These are phyloP conservation scores for Nannospalax galili DNA, from an alignment of 2,113 vertebrate species.

Conservation along the genomic window DNA sequence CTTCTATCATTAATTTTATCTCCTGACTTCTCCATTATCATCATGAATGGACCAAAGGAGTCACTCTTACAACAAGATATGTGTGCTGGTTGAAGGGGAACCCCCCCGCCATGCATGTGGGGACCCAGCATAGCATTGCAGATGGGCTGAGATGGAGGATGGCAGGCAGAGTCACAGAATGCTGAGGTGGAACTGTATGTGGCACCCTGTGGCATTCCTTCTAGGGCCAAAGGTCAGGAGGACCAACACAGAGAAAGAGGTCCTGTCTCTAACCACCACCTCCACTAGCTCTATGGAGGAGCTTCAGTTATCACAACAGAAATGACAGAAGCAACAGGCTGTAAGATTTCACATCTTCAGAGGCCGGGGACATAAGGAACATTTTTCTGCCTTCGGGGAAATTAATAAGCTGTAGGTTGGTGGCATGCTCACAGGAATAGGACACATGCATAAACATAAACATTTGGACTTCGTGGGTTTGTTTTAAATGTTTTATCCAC, in stretches of 20 bases:
- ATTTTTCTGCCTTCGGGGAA: background rate
- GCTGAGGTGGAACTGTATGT: background rate
- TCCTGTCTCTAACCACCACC: background rate
- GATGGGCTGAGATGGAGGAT: background rate
- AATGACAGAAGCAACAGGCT: background rate
- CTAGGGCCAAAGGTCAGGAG: background rate
- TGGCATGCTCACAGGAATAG: background rate
- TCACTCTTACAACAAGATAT: background rate
- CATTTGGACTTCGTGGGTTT: constrained; percentile 42
- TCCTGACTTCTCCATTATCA: background rate
- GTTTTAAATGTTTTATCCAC: constrained; percentile 63
- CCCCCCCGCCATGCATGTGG: background rate
- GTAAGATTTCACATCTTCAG: background rate
- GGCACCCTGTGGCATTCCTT: background rate
- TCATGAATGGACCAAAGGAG: background rate
- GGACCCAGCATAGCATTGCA: background rate
- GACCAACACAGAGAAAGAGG: background rate
- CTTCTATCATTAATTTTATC: background rate
- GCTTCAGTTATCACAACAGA: background rate
- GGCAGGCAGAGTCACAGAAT: background rate
- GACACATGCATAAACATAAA: constrained; percentile 27
- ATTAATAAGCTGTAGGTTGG: background rate
- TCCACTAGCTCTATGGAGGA: background rate
- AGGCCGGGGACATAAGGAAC: background rate
- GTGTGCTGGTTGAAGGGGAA: background rate